Conservation (phyloP, 2,888 invertebrate genomes). For the Hipparchia sbordonii region DNA sequence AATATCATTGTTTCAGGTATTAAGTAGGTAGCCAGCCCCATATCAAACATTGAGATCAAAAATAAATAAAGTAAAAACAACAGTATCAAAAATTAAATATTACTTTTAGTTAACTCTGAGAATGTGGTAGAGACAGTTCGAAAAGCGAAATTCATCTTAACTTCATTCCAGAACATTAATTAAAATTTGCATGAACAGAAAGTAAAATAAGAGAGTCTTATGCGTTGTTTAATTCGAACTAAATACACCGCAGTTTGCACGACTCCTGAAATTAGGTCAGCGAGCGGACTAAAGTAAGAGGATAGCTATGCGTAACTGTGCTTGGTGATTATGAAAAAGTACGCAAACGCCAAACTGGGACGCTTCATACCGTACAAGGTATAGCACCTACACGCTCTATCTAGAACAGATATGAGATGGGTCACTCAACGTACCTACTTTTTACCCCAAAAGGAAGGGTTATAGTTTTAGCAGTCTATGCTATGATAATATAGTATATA, state of each 20-base stretch:
- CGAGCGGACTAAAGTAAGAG: constrained; percentile 42
- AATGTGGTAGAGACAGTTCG: neutral
- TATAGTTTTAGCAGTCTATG: no score
- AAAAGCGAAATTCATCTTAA: no score
- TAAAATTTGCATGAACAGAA: neutral
- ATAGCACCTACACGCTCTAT: neutral
- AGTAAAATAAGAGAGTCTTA: neutral
- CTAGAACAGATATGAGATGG: neutral
- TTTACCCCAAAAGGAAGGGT: no score
- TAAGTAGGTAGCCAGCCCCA: no score
- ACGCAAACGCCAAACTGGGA: constrained; percentile 21
- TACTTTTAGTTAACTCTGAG: neutral
- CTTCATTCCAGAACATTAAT: neutral
- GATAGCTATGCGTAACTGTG: constrained; percentile 15
- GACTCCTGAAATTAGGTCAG: constrained; percentile 63
- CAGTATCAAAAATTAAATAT: neutral
- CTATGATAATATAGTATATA: no score
- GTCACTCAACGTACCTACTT: no score
- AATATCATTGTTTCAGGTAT: no score
- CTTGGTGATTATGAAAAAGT: constrained; percentile 29
- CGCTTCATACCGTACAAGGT: constrained; percentile 1
- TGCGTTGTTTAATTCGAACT: constrained; percentile 4
- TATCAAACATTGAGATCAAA: no score
- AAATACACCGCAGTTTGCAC: constrained; percentile 29
- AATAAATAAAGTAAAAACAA: no score